phyloP scores from a whole-genome alignment of 1,140 invertebrate species.

The Araneus ventricosus region DNA sequence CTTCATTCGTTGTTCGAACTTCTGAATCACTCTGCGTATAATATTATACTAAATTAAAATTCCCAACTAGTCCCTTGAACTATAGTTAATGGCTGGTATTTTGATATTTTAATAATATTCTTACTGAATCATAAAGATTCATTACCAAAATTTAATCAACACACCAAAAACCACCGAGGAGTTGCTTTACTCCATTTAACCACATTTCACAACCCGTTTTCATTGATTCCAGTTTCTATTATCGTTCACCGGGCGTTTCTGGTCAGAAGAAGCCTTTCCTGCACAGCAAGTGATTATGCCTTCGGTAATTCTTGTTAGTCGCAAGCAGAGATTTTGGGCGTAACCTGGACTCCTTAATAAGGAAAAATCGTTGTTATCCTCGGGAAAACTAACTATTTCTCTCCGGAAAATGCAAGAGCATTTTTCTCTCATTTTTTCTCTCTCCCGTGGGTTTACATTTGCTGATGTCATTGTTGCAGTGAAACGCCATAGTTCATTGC shows the following conservation, averaged over 20 bases:
- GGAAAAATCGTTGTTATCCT: background rate
- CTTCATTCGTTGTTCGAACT: too few relatives aligned
- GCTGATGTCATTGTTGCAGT: too few relatives aligned
- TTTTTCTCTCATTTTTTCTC: background rate
- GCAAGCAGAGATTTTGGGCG: slow-evolving; percentile 33
- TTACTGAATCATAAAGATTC: too few relatives aligned
- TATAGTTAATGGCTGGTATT: too few relatives aligned
- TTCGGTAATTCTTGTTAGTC: slow-evolving; percentile 18
- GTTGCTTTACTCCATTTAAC: background rate
- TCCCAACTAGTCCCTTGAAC: too few relatives aligned
- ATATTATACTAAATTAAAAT: too few relatives aligned
- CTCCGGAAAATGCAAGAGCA: background rate
- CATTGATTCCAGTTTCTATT: background rate
- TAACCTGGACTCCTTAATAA: slow-evolving; percentile 1
- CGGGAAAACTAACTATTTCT: background rate
- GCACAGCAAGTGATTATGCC: background rate
- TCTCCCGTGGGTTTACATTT: background rate
- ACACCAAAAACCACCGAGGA: background rate
- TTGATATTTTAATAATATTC: too few relatives aligned
- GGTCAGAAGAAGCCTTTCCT: background rate
- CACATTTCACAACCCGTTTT: background rate
- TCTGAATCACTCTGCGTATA: too few relatives aligned
- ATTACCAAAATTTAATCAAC: too few relatives aligned
- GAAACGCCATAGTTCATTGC: too few relatives aligned
- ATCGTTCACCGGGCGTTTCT: background rate